Conservation (phyloP, 2,113 vertebrate genomes). For the Morone chrysops region DNA sequence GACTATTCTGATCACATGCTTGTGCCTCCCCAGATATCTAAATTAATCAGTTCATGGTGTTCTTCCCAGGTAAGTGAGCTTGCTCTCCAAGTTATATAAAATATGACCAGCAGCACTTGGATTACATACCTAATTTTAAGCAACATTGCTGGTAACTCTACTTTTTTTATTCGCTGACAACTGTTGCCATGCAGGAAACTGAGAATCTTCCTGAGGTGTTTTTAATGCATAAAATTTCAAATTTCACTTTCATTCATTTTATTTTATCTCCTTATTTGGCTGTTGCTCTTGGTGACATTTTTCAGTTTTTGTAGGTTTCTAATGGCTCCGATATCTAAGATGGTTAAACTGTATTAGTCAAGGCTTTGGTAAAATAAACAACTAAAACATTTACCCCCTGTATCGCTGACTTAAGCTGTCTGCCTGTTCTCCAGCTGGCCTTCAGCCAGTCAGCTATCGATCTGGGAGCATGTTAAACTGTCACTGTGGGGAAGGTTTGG, state of each 20-base stretch:
- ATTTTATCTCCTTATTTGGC: no score
- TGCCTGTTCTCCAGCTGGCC: constrained; percentile 19
- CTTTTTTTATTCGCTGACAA: neutral
- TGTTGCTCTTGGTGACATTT: neutral
- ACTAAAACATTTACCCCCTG: neutral
- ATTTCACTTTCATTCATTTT: no score
- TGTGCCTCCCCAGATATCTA: neutral
- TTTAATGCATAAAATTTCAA: neutral
- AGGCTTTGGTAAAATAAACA: neutral
- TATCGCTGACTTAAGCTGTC: neutral
- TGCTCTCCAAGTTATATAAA: neutral
- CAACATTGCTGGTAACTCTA: neutral
- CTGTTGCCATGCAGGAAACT: neutral
- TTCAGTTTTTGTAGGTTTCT: neutral
- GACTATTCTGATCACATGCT: constrained; percentile 14
- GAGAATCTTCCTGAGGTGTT: neutral
- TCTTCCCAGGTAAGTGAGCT: neutral
- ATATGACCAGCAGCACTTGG: neutral
- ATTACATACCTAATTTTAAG: neutral
- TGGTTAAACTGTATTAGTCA: neutral
- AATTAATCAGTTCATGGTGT: constrained; percentile 1
- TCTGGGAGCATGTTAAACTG: constrained; percentile 33
- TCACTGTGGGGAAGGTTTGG: constrained; percentile 15
- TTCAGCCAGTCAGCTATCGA: constrained; percentile 29
- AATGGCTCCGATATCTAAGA: neutral